Conservation (phyloP, 2,113 vertebrate genomes). For the Macrotis lagotis region DNA sequence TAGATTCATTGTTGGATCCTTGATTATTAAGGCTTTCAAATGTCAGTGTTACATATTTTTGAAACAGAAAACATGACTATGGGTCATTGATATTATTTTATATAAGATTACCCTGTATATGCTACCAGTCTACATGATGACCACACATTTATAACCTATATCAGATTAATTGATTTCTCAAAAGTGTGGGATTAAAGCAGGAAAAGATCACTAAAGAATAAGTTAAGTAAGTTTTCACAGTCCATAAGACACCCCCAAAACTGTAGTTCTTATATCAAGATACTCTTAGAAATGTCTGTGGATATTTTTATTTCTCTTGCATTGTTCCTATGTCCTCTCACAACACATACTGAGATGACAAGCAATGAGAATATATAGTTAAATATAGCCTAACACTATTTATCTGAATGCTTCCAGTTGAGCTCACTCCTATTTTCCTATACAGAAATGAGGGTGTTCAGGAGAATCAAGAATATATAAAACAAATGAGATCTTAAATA, state of each 20-base stretch:
- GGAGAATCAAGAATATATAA: neutral
- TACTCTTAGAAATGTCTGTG: neutral
- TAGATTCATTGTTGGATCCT: neutral
- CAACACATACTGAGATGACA: neutral
- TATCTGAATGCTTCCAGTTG: neutral
- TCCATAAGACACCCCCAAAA: neutral
- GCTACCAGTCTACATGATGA: no score
- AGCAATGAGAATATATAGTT: neutral
- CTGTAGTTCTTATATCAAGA: neutral
- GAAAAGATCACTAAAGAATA: neutral
- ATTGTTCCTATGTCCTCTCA: neutral
- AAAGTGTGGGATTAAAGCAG: no score
- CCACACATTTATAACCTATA: no score
- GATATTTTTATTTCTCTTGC: neutral
- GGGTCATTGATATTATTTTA: neutral
- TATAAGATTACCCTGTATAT: neutral
- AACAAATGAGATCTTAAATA: neutral
- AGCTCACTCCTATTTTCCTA: neutral
- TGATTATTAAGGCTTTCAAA: neutral
- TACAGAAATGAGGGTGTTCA: neutral
- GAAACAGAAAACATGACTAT: neutral
- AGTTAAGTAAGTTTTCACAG: neutral
- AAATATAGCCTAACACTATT: neutral
- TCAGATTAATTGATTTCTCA: no score
- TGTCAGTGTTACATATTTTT: neutral